phyloP scores from a whole-genome alignment of 2,113 vertebrate species.

The Fulmarus glacialis region DNA sequence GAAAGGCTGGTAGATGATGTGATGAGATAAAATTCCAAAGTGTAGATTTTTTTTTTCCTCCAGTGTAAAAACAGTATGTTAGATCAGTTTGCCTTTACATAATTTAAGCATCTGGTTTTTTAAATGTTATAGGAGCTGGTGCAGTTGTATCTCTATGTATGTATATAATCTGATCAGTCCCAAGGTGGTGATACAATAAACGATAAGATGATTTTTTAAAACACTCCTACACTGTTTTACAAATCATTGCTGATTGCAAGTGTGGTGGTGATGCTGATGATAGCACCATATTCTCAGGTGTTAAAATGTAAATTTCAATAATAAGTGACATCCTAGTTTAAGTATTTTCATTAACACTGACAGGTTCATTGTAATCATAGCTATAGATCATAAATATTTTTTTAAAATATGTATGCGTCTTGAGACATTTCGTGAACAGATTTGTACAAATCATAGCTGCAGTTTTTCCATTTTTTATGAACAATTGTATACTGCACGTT shows the following conservation, averaged over 20 bases:
- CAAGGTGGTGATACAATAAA: constrained; percentile 70
- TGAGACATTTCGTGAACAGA: constrained; percentile 1
- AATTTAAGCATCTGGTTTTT: constrained; percentile 61
- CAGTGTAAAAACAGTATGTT: constrained; percentile 54
- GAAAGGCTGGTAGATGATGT: constrained; percentile 60
- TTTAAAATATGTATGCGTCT: constrained; percentile 36
- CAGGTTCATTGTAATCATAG: constrained; percentile 40
- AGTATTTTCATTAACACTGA: constrained; percentile 40
- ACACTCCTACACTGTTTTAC: constrained; percentile 71
- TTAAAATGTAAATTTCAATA: constrained; percentile 60
- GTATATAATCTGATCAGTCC: constrained; percentile 69
- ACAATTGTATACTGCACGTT: constrained; percentile 53
- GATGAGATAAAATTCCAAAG: constrained; percentile 62
- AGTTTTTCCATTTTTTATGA: constrained; percentile 45
- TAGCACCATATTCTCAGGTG: constrained; percentile 48
- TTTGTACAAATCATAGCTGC: constrained; percentile 24
- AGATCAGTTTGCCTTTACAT: constrained; percentile 66
- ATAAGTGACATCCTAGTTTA: constrained; percentile 1
- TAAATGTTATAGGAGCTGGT: constrained; percentile 63
- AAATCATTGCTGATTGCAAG: constrained; percentile 71
- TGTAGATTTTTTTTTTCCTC: constrained; percentile 63
- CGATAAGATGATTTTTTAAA: constrained; percentile 66
- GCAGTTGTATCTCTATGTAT: constrained; percentile 72
- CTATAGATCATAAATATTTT: constrained; percentile 24
- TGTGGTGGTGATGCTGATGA: constrained; percentile 60